These are phyloP conservation scores for Eristalis intricaria DNA, from an alignment of 2,888 invertebrate genomes.

Conservation along the genomic window DNA sequence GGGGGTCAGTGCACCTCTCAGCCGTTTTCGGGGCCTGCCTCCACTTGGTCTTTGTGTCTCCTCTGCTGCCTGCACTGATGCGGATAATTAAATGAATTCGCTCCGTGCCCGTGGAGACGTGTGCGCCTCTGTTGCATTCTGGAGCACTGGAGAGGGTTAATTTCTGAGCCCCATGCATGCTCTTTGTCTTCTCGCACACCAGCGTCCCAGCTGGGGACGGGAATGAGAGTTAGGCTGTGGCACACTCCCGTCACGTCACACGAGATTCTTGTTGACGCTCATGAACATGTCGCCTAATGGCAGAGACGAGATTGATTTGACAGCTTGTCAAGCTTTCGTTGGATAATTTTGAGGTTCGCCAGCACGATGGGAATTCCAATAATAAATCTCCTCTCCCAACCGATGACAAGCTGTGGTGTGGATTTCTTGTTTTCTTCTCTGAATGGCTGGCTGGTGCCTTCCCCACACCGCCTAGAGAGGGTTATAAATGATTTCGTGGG, in stretches of 20 bases:
- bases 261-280: conserved; percentile 59
- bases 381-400: conserved; percentile 51
- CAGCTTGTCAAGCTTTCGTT: conserved; percentile 57
- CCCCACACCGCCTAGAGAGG: neutral
- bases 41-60: neutral
- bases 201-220: neutral
- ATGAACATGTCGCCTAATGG: conserved; percentile 58
- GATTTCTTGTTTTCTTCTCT: conserved; percentile 15
- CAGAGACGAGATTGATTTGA: conserved; percentile 67
- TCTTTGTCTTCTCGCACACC: neutral
- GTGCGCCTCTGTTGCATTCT: neutral
- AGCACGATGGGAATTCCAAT: conserved; percentile 58
- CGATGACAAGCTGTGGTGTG: conserved; percentile 11
- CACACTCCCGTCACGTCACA: conserved; percentile 15
- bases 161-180: neutral
- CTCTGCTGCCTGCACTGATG: conserved; percentile 39
- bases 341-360: conserved; percentile 56
- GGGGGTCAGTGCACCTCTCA: conserved; percentile 56
- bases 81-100: conserved; percentile 64
- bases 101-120: conserved; percentile 12
- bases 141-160: neutral
- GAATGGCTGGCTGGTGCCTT: neutral
- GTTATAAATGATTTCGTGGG: conserved; percentile 62
- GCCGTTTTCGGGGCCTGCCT: neutral
- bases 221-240: neutral